Conservation (phyloP, 2,797 vertebrate species). For the Sebastes wilsoni region DNA sequence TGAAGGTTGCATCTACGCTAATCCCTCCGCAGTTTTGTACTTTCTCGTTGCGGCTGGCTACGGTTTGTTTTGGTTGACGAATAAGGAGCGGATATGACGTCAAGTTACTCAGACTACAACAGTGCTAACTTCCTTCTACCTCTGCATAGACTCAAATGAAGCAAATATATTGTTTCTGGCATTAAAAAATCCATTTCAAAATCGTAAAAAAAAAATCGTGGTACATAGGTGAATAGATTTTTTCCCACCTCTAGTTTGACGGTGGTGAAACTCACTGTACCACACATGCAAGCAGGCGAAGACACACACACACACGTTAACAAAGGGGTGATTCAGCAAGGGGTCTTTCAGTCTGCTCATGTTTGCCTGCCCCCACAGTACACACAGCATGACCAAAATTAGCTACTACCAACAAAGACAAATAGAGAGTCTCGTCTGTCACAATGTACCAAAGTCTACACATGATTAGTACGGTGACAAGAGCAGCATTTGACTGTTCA, state of each 20-base stretch:
- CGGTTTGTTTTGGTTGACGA: too few species aligned
- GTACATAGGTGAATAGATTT: too few species aligned
- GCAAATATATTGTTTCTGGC: too few species aligned
- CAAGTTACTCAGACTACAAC: too few species aligned
- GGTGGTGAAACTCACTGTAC: slow-evolving; percentile 12
- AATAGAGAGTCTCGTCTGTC: neutral
- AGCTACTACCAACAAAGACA: slow-evolving; percentile 14
- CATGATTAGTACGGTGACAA: neutral
- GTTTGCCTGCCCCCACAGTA: slow-evolving; percentile 23
- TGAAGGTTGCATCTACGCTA: too few species aligned
- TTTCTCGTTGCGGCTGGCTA: too few species aligned
- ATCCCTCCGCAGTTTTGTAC: too few species aligned
- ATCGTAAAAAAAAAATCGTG: too few species aligned
- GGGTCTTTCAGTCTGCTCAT: slow-evolving; percentile 32
- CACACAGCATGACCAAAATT: slow-evolving; percentile 18
- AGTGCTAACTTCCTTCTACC: too few species aligned
- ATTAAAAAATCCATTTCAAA: too few species aligned
- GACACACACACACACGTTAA: slow-evolving; percentile 5
- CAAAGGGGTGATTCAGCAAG: slow-evolving; percentile 57
- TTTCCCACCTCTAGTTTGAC: neutral
- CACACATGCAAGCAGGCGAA: neutral
- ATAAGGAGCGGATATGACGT: too few species aligned
- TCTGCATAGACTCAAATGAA: too few species aligned
- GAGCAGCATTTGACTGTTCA: neutral
- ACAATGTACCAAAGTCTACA: neutral